Conservation (phyloP, 2,888 invertebrate species). For the Pseudolycoriella hygida region DNA sequence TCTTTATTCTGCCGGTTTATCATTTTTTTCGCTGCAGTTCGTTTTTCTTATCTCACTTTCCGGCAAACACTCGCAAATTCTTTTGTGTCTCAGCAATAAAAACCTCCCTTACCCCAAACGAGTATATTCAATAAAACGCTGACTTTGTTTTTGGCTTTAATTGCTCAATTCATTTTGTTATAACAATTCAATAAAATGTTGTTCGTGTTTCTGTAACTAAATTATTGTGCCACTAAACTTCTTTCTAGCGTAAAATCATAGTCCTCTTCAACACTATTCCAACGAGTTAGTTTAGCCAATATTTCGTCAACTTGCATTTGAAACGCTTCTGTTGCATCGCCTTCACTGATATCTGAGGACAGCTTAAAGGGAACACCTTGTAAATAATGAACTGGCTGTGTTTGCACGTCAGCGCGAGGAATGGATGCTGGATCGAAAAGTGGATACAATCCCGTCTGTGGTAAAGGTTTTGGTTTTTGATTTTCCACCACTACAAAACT, state of each 20-base stretch:
- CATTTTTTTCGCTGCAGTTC: no score
- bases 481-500: background rate
- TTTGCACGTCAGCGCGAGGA: background rate
- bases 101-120: no score
- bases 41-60: no score
- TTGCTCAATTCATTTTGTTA: no score
- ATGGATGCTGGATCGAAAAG: background rate
- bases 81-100: no score
- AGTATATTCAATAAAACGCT: no score
- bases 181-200: no score
- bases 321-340: background rate
- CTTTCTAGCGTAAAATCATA: constrained; percentile 2
- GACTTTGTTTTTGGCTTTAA: no score
- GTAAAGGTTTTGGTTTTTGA: background rate
- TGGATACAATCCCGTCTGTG: background rate
- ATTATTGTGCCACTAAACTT: background rate
- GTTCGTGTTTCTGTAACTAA: no score
- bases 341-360: background rate
- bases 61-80: no score
- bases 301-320: constrained; percentile 4
- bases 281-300: background rate
- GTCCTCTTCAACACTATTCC: background rate
- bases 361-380: constrained; percentile 4
- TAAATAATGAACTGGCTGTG: constrained; percentile 1
- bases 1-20: no score